These are phyloP conservation scores for Boloria selene DNA, from an alignment of 2,888 invertebrate species.

Conservation along the genomic window DNA sequence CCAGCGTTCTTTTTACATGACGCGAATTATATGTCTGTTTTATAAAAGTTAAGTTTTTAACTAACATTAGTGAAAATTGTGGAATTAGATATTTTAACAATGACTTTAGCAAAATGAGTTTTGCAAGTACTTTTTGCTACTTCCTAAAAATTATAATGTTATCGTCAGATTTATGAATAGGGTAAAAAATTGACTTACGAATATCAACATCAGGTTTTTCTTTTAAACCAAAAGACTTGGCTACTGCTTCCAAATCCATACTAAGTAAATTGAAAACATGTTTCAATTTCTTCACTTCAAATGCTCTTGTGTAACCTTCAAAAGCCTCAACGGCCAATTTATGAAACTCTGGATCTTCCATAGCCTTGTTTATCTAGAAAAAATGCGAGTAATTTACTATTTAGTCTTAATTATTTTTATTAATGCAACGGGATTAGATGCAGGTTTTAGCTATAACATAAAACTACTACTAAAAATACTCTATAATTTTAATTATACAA, in stretches of 20 bases:
- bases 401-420: no score
- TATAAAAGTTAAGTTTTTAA: not conserved
- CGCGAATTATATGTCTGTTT: no score
- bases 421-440: no score
- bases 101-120: no score
- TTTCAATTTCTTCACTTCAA: conserved; percentile 97
- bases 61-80: not conserved
- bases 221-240: conserved; percentile 95
- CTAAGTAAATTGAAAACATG: conserved; percentile 95
- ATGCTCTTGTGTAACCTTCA: conserved; percentile 96
- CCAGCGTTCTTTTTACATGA: no score
- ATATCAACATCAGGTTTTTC: conserved; percentile 96
- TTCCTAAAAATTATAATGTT: no score
- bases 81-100: no score
- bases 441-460: no score
- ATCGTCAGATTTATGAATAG: not conserved
- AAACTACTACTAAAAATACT: no score
- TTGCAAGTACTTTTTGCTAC: no score
- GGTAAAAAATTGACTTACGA: conserved; percentile 76
- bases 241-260: conserved; percentile 92
- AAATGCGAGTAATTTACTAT: conserved; percentile 10
- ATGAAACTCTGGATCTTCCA: conserved; percentile 93
- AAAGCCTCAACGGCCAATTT: conserved; percentile 96
- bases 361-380: conserved; percentile 93
- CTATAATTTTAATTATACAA: conserved; percentile 16